Evolutionary conservation across 1,140 invertebrate species (phyloP).

Genomic region (Lordiphosa mommai): DNA sequence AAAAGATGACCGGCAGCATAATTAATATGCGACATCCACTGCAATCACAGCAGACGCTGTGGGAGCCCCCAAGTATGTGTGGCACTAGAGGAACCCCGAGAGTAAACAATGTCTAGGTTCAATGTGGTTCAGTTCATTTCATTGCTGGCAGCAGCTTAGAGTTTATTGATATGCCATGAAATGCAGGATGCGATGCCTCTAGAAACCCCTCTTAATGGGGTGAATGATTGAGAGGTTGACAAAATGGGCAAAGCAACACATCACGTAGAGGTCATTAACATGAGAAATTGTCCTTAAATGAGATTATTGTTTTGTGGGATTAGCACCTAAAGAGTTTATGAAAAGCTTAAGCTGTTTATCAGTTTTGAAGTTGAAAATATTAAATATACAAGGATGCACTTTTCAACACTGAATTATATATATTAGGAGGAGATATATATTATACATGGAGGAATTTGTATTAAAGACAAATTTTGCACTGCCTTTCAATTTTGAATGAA

Average conservation of each 20-base stretch:
- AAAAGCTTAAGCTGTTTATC: no score
- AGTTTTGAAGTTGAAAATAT: no score
- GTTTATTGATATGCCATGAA: slow-evolving; percentile 25
- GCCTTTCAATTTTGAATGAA: no score
- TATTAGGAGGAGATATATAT: no score
- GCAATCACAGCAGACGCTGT: not conserved
- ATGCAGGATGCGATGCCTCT: not conserved
- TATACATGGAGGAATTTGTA: no score
- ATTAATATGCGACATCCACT: slow-evolving; percentile 44
- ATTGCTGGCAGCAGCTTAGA: slow-evolving; percentile 3
- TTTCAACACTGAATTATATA: no score
- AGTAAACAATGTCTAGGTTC: slow-evolving; percentile 37
- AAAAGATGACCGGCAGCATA: slow-evolving; percentile 38
- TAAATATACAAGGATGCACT: no score
- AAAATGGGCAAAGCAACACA: not conserved
- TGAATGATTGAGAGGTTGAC: not conserved
- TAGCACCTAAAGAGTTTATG: not conserved
- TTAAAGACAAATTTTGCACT: no score
- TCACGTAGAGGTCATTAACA: not conserved
- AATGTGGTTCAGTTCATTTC: slow-evolving; percentile 30
- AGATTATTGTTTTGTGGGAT: not conserved
- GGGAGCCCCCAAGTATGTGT: slow-evolving; percentile 1
- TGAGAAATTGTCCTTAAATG: not conserved
- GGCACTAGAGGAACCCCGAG: slow-evolving; percentile 3
- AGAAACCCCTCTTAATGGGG: not conserved